Percentiles rank a stretch among this genome's conserved stretches.
Conservation (phyloP, 1,140 invertebrate genomes). For the Orchestia grillus region DNA sequence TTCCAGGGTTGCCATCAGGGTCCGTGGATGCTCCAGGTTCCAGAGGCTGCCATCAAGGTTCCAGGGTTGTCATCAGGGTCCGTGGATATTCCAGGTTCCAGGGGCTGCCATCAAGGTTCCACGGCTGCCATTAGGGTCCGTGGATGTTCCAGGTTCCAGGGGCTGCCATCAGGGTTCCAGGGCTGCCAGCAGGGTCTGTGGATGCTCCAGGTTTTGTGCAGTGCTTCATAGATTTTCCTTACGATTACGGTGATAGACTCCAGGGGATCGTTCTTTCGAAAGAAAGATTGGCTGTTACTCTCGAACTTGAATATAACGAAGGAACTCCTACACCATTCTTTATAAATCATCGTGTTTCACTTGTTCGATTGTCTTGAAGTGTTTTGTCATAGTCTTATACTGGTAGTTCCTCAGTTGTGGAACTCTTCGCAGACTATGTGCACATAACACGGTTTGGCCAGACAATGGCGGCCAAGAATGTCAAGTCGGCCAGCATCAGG, state of each 20-base stretch:
- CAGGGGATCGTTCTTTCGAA: not conserved
- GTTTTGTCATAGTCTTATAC: not conserved
- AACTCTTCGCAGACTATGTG: not conserved
- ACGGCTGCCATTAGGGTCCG: no score
- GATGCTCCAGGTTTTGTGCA: not conserved
- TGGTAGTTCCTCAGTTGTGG: not conserved
- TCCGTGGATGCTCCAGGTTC: no score
- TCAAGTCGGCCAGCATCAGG: not conserved
- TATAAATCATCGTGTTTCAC: no score
- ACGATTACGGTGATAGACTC: not conserved
- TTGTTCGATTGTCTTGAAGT: not conserved
- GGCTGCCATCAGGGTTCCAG: not conserved
- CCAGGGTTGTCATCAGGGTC: no score
- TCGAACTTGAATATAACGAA: not conserved
- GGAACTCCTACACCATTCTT: not conserved
- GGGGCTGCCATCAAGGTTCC: not conserved
- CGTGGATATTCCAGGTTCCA: no score
- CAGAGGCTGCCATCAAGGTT: not conserved
- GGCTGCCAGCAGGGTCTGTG: no score
- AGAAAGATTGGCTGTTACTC: not conserved
- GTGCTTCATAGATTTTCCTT: not conserved
- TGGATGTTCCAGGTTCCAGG: no score
- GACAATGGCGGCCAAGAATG: no score
- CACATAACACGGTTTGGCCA: not conserved
- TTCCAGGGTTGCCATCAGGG: no score